These are phyloP conservation scores for Vulpes ferrilata DNA, from an alignment of 2,113 vertebrate genomes.

Conservation along the genomic window DNA sequence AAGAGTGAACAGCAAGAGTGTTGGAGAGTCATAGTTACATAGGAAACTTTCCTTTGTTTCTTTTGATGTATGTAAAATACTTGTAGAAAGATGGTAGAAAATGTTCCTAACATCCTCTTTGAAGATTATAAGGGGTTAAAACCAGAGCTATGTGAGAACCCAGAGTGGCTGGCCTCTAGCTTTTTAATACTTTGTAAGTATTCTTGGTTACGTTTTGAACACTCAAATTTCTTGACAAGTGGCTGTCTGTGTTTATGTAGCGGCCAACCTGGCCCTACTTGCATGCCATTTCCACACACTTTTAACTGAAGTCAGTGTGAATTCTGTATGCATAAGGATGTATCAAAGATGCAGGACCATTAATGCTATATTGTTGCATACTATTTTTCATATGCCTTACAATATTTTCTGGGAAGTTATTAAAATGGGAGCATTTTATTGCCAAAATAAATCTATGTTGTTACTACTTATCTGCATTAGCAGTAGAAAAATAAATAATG, in stretches of 20 bases:
- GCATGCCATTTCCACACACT: constrained; percentile 76
- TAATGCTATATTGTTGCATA: constrained; percentile 70
- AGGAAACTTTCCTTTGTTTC: constrained; percentile 64
- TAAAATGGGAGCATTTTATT: constrained; percentile 68
- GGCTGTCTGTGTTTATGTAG: constrained; percentile 60
- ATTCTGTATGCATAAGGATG: constrained; percentile 70
- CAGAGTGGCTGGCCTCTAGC: constrained; percentile 62
- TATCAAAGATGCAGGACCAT: constrained; percentile 67
- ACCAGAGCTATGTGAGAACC: constrained; percentile 36
- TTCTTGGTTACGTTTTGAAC: constrained; percentile 73
- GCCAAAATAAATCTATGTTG: constrained; percentile 78
- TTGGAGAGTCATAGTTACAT: constrained; percentile 59
- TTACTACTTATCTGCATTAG: constrained; percentile 69
- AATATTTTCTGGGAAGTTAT: constrained; percentile 81
- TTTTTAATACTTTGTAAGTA: constrained; percentile 73
- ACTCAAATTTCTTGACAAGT: constrained; percentile 67
- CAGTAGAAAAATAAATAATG: constrained; percentile 78
- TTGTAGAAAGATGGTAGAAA: constrained; percentile 56
- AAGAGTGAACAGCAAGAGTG: constrained; percentile 60
- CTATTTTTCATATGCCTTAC: constrained; percentile 79
- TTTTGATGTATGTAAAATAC: constrained; percentile 50
- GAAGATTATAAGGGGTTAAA: constrained; percentile 29
- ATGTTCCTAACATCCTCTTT: not conserved
- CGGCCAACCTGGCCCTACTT: constrained; percentile 20
- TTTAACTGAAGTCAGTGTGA: constrained; percentile 73